Evolutionary conservation across 2,797 vertebrate genomes (phyloP), one percentile per base, ranked within the genome.

Genomic region (Caiman crocodilus): DNA sequence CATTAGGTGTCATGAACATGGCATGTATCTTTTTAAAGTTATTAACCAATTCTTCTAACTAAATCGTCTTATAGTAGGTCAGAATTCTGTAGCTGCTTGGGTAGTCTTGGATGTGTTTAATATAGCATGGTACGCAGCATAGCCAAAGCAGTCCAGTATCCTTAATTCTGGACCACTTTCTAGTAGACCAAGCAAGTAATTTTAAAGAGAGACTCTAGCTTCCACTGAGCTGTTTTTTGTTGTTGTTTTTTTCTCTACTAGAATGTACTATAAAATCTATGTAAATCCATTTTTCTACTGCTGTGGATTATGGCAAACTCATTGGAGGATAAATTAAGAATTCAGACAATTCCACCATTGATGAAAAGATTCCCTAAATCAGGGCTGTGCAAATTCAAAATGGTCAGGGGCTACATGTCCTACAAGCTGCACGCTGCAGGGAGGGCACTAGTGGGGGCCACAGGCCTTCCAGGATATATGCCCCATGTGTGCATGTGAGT

Each of bases 261-360:
- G 69, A 28, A 12, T 35, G 61, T 21, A 2, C 81, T 79, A 30
- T 58, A 4, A 1, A 63, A 84, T 50, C 81, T 82, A 84, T 65
- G 23, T 78, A 80, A 89, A 85, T 76, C 59, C 71, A 64, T 59
- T 83, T 50, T 50, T 50, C 42, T 50, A 11, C 42, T 50, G 42
- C 42, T 10, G 42, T 3, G 42, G 42, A 50, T 50, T 50, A 50
- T 50, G 9, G 42, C 42, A 10, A 50, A 50, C 42, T 50, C 42
- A 50, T 50, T 42, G 42, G 42, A 50, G 42, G 42, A 10, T 89
- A 75, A 81, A 89, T 92, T 94, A 94, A 88, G 91, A 92, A 95
- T 91, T 91, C 89, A 96, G 95, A 79, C 87, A 61, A 20, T 80
- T 79, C 58, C 60, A 71, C 4, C 15, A 1, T 35, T 89, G 88